Evolutionary conservation across 23 tunicate species (phyloP), one percentile per base, ranked within the genome.

Genomic region (Ciona savignyi): DNA sequence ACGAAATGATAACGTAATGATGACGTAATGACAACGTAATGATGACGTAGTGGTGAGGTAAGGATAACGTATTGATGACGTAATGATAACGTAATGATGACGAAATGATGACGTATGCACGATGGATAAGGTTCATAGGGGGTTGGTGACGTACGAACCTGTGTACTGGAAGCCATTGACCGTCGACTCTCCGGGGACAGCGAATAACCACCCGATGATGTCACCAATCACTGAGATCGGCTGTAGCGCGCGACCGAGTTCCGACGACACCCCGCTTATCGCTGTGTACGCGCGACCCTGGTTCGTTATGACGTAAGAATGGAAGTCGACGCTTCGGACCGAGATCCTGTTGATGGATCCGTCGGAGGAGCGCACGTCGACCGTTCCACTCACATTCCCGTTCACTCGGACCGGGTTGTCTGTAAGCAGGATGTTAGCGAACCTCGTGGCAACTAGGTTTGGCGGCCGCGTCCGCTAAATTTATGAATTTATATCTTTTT

Each of bases 191-290:
- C 65, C 56, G 9, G 85, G 56, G 15, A 33, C 70, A 1, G 97
- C 90, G 29, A 90, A 83, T 9, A 90, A 76, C 97, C 97, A 90
- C 49, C 86, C 97, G 23, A 81, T 62, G 19, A 87, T 79, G 2
- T 81, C 74, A 4, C 89, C 88, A 70, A 90, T 65, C 1, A 77
- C 65, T 11, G 78, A 28, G 67, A 90, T 79, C 0, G 89, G 85
- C 63, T 84, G 86, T 48, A 90, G 77, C 1, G 86, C 85, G 20
- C 60, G 66, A 1, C 77, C 83, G 3, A 90, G 82, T 2, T 15
- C 66, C 19, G 78, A 48, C 0, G 85, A 32, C 2, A 90, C 74
- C 4, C 82, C 56, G 15, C 56, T 42, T 42, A 42, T 42, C 11
- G 9, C 15, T 6, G 11, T 42, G 9, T 42, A 15, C 15, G 56